Conservation (phyloP, 2,113 vertebrate species). For the Centrocercus urophasianus region DNA sequence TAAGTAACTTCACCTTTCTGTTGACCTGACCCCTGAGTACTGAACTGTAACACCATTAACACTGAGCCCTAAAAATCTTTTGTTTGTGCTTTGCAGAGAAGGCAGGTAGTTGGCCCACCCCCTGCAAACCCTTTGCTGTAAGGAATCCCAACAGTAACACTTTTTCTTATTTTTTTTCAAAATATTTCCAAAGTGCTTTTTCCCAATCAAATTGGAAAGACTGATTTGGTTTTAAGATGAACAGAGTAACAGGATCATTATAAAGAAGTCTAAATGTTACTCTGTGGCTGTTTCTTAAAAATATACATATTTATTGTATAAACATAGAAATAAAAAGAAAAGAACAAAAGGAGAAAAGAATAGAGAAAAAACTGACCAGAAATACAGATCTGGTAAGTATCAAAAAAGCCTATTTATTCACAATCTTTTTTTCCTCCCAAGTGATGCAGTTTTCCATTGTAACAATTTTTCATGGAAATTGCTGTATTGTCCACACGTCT, state of each 20-base stretch:
- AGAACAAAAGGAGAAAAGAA: neutral
- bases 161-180: neutral
- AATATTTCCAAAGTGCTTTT: neutral
- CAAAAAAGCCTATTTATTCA: neutral
- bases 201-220: neutral
- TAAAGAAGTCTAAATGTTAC: neutral
- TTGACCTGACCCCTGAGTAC: neutral
- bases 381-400: neutral
- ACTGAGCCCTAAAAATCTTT: neutral
- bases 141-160: neutral
- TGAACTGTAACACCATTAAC: neutral
- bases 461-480: slow-evolving; percentile 39
- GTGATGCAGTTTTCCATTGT: neutral
- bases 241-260: neutral
- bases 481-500: neutral
- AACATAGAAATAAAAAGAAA: neutral
- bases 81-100: neutral
- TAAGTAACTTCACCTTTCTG: neutral
- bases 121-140: neutral
- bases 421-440: neutral
- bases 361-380: neutral
- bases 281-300: neutral
- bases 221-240: neutral
- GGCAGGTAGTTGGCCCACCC: neutral
- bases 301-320: neutral